These are phyloP conservation scores for Conchocele bisecta DNA, from an alignment of 2,888 invertebrate genomes.

Conservation along the genomic window DNA sequence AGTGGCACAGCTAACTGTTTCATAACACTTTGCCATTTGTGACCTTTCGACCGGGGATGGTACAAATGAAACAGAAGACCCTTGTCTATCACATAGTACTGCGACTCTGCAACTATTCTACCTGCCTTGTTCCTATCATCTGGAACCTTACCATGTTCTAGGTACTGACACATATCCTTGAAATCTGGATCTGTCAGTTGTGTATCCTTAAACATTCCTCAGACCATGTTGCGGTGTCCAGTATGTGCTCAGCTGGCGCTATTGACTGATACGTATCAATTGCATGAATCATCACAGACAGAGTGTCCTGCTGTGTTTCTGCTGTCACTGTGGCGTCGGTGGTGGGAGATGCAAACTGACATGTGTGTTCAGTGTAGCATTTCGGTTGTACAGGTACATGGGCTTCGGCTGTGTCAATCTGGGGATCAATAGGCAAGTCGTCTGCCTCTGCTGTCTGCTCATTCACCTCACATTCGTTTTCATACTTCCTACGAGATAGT, in stretches of 20 bases:
- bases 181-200: background rate
- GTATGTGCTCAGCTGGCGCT: slow-evolving; percentile 8
- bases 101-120: slow-evolving; percentile 26
- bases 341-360: no score
- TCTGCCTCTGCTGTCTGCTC: background rate
- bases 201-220: background rate
- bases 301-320: no score
- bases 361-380: no score
- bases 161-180: slow-evolving; percentile 7
- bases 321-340: no score
- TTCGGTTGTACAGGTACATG: no score
- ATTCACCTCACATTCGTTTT: background rate
- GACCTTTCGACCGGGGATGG: slow-evolving; percentile 23
- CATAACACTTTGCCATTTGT: slow-evolving; percentile 14
- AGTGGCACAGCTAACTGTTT: slow-evolving; percentile 28
- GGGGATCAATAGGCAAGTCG: background rate
- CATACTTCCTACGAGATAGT: background rate
- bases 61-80: slow-evolving; percentile 27
- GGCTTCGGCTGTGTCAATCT: no score
- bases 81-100: slow-evolving; percentile 21
- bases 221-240: slow-evolving; percentile 1
- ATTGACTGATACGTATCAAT: background rate
- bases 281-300: background rate
- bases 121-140: slow-evolving; percentile 17
- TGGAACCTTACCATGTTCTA: slow-evolving; percentile 16